These are phyloP conservation scores for Scylla paramamosain DNA, from an alignment of 1,140 invertebrate genomes.

Conservation along the genomic window DNA sequence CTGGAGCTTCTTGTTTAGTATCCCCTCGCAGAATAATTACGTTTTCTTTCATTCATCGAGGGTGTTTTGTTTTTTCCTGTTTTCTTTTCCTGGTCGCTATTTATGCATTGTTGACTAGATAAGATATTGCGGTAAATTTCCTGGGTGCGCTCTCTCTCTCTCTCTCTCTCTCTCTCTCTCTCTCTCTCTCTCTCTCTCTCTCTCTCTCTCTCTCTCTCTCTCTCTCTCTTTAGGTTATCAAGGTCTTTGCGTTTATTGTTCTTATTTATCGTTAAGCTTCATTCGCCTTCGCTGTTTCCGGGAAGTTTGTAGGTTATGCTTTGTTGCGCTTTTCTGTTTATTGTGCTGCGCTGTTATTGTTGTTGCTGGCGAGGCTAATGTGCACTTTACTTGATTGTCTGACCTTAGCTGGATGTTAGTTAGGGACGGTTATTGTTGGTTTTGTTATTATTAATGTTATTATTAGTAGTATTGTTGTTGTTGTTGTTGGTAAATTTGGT, in stretches of 20 bases:
- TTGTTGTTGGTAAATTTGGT: too few species aligned
- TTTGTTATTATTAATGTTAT: too few species aligned
- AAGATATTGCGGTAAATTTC: too few species aligned
- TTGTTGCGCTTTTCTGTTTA: background rate
- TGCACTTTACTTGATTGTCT: background rate
- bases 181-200: conserved; percentile 9
- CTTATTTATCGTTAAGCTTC: background rate
- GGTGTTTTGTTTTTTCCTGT: too few species aligned
- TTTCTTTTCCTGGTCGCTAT: too few species aligned
- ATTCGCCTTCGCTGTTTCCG: too few species aligned
- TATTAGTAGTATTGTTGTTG: too few species aligned
- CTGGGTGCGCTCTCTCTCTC: background rate
- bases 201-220: conserved; percentile 3
- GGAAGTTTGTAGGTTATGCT: too few species aligned
- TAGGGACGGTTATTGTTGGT: background rate
- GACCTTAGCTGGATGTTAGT: background rate
- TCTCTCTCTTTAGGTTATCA: background rate
- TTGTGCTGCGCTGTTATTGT: background rate
- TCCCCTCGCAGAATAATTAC: background rate
- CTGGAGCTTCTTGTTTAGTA: background rate
- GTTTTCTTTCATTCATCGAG: background rate
- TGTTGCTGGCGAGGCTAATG: background rate
- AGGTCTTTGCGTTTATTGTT: background rate
- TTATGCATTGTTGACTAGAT: too few species aligned
- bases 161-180: background rate